phyloP scores from a whole-genome alignment of 2,797 vertebrate species.

The Mus minutoides region DNA sequence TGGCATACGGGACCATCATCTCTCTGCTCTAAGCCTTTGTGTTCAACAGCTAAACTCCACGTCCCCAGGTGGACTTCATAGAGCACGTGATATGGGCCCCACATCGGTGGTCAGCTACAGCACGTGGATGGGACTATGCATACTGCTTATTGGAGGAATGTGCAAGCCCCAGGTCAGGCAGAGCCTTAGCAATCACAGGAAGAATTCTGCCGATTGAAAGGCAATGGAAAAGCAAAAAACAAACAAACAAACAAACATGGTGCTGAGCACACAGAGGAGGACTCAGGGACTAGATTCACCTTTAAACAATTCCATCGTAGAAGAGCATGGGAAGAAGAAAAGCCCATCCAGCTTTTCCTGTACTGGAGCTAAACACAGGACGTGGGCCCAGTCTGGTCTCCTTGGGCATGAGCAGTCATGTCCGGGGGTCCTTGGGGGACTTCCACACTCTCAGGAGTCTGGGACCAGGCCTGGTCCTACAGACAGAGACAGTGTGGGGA shows the following conservation, averaged over 20 bases:
- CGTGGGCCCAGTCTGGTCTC: too few species aligned
- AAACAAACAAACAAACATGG: not conserved
- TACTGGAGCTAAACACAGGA: not conserved
- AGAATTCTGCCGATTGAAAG: not conserved
- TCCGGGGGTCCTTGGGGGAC: fast-evolving
- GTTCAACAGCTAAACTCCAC: too few species aligned
- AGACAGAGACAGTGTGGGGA: fast-evolving
- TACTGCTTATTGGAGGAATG: not conserved
- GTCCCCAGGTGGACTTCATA: not conserved
- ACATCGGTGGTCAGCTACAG: not conserved
- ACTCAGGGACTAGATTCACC: not conserved
- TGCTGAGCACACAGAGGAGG: not conserved
- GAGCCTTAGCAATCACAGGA: not conserved
- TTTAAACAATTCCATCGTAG: not conserved
- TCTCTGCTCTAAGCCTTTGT: not conserved
- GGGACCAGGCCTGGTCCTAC: fast-evolving
- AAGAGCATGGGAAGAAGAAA: not conserved
- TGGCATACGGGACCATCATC: too few species aligned
- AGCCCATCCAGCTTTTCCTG: not conserved
- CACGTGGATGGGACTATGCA: not conserved
- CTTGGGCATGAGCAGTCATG: not conserved
- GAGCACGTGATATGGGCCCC: not conserved
- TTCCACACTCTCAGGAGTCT: not conserved
- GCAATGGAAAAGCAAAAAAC: not conserved
- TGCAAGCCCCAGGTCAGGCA: not conserved